Base-by-base conservation (phyloP, 35 echinoderm and acorn worm species). In the Strongylocentrotus purpuratus region DNA sequence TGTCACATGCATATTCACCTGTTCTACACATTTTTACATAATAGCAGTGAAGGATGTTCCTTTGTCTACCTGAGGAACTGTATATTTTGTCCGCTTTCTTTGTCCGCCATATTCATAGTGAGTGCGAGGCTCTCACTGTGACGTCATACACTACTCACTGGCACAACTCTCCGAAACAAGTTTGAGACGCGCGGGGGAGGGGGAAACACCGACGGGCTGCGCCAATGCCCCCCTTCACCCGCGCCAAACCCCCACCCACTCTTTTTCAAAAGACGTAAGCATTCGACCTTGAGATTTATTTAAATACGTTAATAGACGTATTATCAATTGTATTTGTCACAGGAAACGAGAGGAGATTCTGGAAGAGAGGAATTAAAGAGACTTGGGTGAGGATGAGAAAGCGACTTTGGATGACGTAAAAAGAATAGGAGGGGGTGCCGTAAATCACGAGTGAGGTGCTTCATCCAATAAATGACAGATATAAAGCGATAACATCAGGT, bases 251-350 rank as follows among this genome's bases (percentile, higher is more conserved):
- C 65, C 65, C 65, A 78, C 65, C 65, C 65, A 78, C 65, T 78
- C 65, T 15, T 78, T 41, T 78, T 28, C 20, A 78, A 78, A 78
- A 78, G 65, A 78, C 65, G 65, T 78, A 78, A 78, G 65, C 22
- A 78, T 28, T 28, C 25, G 65, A 78, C 65, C 65, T 78, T 78
- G 65, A n/a, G 65, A n/a, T 22, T 78, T 15, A 78, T 78, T 78
- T 78, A 78, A 78, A 78, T 78, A 78, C 65, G 61, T 78, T 78
- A 78, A 78, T 78, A 22, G 65, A 78, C 65, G 65, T 78, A 31
- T n/a, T 78, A 78, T 78, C 15, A 78, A 78, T 78, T 78, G 65
- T 28, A 78, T 78, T 78, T 78, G 65, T 78, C 65, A 78, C 15
- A 78, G 65, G 65, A 78, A 78, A 28, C 65, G 65, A 78, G 65